Percentiles rank a stretch among this genome's conserved stretches.
phyloP scores from a whole-genome alignment of 2,113 vertebrate species.

The Nycticryphes semicollaris region DNA sequence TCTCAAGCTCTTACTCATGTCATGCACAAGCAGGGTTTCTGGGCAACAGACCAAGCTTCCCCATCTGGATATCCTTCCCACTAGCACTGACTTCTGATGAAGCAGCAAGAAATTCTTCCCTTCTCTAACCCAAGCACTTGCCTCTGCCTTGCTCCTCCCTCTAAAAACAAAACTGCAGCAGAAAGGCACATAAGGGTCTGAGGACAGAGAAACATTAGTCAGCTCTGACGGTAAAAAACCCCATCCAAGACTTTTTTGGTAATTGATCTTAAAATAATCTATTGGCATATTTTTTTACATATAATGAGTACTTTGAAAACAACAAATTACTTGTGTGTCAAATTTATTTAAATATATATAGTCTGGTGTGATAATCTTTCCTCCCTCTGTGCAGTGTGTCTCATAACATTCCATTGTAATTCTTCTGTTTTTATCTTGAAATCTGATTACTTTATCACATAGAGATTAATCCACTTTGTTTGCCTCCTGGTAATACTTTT shows the following conservation, averaged over 20 bases:
- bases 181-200: neutral
- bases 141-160: fast-evolving
- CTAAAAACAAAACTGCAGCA: neutral
- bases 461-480: constrained; percentile 23
- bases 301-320: neutral
- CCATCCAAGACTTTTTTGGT: neutral
- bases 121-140: neutral
- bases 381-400: neutral
- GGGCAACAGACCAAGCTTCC: constrained; percentile 18
- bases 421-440: neutral
- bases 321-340: neutral
- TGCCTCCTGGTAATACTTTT: neutral
- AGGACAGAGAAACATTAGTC: neutral
- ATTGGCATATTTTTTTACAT: neutral
- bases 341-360: neutral
- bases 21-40: neutral
- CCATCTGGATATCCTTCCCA: constrained; percentile 18
- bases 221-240: neutral
- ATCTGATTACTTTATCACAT: constrained; percentile 12
- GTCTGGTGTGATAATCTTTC: neutral
- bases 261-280: neutral
- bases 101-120: neutral
- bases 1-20: constrained; percentile 13
- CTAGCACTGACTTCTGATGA: neutral
- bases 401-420: neutral